phyloP scores from a whole-genome alignment of 2,888 invertebrate species.

The Athalia cordata region DNA sequence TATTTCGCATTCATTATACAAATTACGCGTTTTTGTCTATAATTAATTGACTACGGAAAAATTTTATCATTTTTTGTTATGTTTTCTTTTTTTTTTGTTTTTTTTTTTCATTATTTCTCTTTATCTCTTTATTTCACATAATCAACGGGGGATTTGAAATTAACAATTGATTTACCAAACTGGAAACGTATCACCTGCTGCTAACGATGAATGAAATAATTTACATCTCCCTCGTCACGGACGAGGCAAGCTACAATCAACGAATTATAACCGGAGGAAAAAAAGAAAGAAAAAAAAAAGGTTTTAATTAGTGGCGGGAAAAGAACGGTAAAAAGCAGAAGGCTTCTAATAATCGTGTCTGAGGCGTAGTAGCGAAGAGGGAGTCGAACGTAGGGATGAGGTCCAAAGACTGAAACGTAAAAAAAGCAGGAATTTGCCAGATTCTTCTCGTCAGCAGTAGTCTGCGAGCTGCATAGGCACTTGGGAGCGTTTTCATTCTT shows the following conservation, averaged over 20 bases:
- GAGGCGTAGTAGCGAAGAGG: slow-evolving; percentile 18
- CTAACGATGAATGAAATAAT: background rate
- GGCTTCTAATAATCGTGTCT: slow-evolving; percentile 37
- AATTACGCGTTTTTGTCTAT: background rate
- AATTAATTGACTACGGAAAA: background rate
- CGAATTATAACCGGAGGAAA: slow-evolving; percentile 27
- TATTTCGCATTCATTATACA: too few relatives aligned
- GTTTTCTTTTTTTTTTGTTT: too few relatives aligned
- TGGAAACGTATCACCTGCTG: background rate
- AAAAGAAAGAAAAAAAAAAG: slow-evolving; percentile 27
- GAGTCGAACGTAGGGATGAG: background rate
- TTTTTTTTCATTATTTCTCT: too few relatives aligned
- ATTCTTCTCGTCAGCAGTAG: slow-evolving; percentile 29
- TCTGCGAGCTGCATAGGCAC: slow-evolving; percentile 2
- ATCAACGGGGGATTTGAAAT: background rate
- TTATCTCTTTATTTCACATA: background rate
- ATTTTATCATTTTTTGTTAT: too few relatives aligned
- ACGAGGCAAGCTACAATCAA: slow-evolving; percentile 7
- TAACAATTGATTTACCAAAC: background rate
- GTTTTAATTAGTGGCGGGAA: slow-evolving; percentile 41
- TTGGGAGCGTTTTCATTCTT: background rate
- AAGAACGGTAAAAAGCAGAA: slow-evolving; percentile 17
- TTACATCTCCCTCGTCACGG: background rate
- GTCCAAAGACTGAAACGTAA: slow-evolving; percentile 18
- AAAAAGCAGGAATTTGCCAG: slow-evolving; percentile 7